Evolutionary conservation across 1,140 invertebrate species (phyloP).

Genomic region (Zaprionus nigranus): DNA sequence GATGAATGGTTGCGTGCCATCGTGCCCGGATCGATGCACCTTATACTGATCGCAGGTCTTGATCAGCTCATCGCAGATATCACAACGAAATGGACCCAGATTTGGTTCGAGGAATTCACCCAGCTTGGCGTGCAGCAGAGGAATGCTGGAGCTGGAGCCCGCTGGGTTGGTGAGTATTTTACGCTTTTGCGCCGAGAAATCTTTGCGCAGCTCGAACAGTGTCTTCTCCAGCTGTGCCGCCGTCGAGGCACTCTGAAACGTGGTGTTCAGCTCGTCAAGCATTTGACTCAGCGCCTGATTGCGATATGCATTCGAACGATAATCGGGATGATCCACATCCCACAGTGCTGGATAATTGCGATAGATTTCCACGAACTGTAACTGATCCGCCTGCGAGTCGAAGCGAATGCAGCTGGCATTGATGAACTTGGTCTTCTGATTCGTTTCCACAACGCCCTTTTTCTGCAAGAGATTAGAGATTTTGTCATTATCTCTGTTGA

Average conservation of each 20-base stretch:
- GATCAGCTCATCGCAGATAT: constrained; percentile 60
- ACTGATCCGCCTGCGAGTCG: constrained; percentile 51
- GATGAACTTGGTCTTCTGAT: constrained; percentile 67
- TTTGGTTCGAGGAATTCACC: constrained; percentile 70
- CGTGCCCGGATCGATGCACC: constrained; percentile 70
- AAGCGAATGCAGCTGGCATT: constrained; percentile 65
- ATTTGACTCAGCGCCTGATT: constrained; percentile 69
- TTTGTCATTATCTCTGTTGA: not conserved
- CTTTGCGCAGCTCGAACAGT: constrained; percentile 69
- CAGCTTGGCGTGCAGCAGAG: constrained; percentile 66
- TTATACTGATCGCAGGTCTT: constrained; percentile 81
- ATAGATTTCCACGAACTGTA: constrained; percentile 78
- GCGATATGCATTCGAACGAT: constrained; percentile 74
- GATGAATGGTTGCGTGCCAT: constrained; percentile 74
- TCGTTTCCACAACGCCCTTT: constrained; percentile 68
- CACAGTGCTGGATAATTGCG: constrained; percentile 71
- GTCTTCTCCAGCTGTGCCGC: constrained; percentile 73
- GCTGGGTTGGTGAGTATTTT: constrained; percentile 54
- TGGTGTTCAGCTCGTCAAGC: constrained; percentile 70
- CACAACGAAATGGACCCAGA: constrained; percentile 75
- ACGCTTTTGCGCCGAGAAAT: constrained; percentile 69
- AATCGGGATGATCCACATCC: constrained; percentile 80
- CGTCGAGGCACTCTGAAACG: constrained; percentile 38
- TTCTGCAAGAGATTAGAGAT: constrained; percentile 40
- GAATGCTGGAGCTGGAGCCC: constrained; percentile 47